Base-by-base conservation (phyloP, 2,113 vertebrate genomes). In the Ovis aries region DNA sequence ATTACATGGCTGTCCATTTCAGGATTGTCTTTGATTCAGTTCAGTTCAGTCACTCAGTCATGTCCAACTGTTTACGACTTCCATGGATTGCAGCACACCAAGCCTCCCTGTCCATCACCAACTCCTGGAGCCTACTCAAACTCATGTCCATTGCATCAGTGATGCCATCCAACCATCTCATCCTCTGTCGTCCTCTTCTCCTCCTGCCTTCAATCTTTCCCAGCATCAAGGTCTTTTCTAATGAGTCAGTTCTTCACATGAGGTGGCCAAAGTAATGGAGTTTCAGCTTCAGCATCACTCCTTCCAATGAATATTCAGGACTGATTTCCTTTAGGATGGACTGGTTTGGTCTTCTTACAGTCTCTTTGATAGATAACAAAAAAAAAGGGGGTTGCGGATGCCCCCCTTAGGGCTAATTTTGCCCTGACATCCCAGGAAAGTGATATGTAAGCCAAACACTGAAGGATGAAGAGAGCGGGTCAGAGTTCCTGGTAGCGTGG, bases 111-210 rank as follows among this genome's bases (percentile, higher is more conserved):
- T 71, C 10, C 19, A 71, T 71, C 19, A 71, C n/a, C n/a, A 12
- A 71, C 19, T 40, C 67, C 67, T 0, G 0, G 67, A 71, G 10
- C 10, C 10, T 71, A 71, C 19, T 40, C n/a, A 67, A 36, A 67
- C 64, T 36, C 10, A 71, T 6, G 5, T 40, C n/a, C n/a, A 40
- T 40, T 71, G 21, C 10, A 23, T 71, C 0, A 0, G n/a, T 40
- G 67, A 71, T 71, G n/a, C 67, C 67, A 71, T 71, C n/a, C 3
- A 71, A 71, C n/a, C 67, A 23, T 71, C n/a, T 71, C 67, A 71
- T 71, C 36, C n/a, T 71, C n/a, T 40, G 67, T 6, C 2, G 0
- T 40, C n/a, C 67, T 10, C 67, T 40, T 71, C n/a, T 71, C n/a
- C n/a, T 40, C 67, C 67, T 1, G 0, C 67, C 67, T 40, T 71